Base-by-base conservation (phyloP, 2,888 invertebrate species). In the Drosophila yooni region DNA sequence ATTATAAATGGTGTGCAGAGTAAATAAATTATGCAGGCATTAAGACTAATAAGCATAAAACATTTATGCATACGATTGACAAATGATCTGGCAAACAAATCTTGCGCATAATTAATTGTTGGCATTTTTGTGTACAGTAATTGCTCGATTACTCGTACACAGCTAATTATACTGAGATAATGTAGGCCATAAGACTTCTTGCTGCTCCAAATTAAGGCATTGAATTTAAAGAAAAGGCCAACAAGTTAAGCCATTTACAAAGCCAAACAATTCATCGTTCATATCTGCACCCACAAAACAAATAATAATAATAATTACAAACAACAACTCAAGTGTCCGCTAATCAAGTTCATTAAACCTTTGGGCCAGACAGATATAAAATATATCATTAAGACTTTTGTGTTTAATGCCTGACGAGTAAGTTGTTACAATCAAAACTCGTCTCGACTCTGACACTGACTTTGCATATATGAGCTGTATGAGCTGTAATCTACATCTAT, bases 321-420 rank as follows among this genome's bases (percentile, higher is more conserved):
- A 50, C 25, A 34, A 63, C 15, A 50, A 40, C 43, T 43, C 58
- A 60, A 48, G 34, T 48, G 46, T 38, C 51, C 56, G 52, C 76
- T 73, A 73, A 76, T 80, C 66, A 76, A 70, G 79, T 79, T 79
- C 81, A 79, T 74, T 79, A 81, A 79, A 79, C 79, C 54, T 63
- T 64, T 56, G 40, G 15, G 40, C n/a, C 43, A 56, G 18, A 43
- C 51, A 51, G 59, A 27, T 51, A 57, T 8, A 21, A 57, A 10
- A 51, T 29, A 29, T 51, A 51, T 27, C 7, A 29, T 29, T 51
- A 27, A 18, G 11, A 7, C 6, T 50, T 4, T 46, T 11, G 11
- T 21, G 8, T 34, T 8, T 11, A 31, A 36, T 29, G 38, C 36
- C 21, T 57, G 59, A 51, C 43, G 57, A 75, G 63, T 79, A 78